Evolutionary conservation across 2,888 invertebrate species (phyloP), one percentile per base, ranked within the genome.

Genomic region (Caenorhabditis plicata): DNA sequence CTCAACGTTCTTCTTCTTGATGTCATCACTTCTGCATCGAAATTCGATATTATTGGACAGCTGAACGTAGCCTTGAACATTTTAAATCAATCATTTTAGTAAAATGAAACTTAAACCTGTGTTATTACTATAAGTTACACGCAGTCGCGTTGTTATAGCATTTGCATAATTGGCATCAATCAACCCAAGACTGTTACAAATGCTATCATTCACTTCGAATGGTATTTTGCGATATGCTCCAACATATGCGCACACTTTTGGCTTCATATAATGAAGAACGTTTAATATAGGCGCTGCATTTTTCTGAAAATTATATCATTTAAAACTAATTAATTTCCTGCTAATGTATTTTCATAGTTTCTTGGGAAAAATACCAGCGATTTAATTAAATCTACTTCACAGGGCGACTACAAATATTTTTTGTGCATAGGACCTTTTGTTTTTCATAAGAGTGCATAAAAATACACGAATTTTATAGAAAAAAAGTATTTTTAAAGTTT

Each of bases 211-310:
- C 45, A 70, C 63, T 47, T 64, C 54, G 46, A 71, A 71, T 2
- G 50, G 43, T 9, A 62, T 41, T 32, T 62, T 65, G 17, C 68
- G 49, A 46, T 68, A 73, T 9, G 68, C 61, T 15, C 68, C 73
- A n/a, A 64, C 64, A 29, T 63, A 68, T 5, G 69, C 71, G 47
- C 67, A 71, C 15, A 73, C 55, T 46, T 61, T 61, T 22, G 68
- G 69, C 33, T 64, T 67, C 58, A 73, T 66, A 23, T 66, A 63
- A 46, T 73, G 64, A 23, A 73, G 47, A 5, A 66, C 61, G 35
- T 73, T 73, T 27, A 73, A 36, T 7, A 66, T 66, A 17, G 71
- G 66, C 8, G 71, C 69, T 4, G 69, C 63, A 36, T 68, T 54
- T 2, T 38, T 25, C 69, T 69, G 32, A 8, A 46, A 49, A 35